phyloP scores from a whole-genome alignment of 1,140 invertebrate species.

The Anthonomus grandis region DNA sequence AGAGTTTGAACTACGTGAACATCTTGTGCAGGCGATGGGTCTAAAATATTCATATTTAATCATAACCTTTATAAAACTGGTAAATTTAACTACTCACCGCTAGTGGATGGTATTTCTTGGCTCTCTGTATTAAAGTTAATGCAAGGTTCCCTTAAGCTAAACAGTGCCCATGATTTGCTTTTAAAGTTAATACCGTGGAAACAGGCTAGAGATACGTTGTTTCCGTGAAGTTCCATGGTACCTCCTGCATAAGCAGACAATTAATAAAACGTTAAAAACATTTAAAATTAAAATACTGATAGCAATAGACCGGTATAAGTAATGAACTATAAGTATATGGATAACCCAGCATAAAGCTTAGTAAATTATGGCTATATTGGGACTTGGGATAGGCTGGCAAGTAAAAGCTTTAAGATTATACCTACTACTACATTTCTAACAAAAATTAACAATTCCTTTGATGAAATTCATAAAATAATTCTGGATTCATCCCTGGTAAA shows the following conservation, averaged over 20 bases:
- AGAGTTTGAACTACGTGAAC: slow-evolving; percentile 82
- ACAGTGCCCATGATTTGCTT: slow-evolving; percentile 94
- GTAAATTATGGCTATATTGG: too few relatives aligned
- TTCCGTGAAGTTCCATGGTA: slow-evolving; percentile 85
- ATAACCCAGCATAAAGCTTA: too few relatives aligned
- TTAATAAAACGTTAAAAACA: neutral
- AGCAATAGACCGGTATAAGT: too few relatives aligned
- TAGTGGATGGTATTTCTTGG: slow-evolving; percentile 71
- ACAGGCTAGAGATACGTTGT: slow-evolving; percentile 91
- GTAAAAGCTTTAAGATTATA: too few relatives aligned
- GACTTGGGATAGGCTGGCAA: too few relatives aligned
- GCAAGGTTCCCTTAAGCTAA: slow-evolving; percentile 89
- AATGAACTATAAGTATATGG: too few relatives aligned
- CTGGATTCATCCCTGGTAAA: too few relatives aligned
- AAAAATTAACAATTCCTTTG: too few relatives aligned
- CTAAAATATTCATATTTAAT: too few relatives aligned
- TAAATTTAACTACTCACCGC: slow-evolving; percentile 50
- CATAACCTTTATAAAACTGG: slow-evolving; percentile 3
- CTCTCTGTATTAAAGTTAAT: slow-evolving; percentile 95
- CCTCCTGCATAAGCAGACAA: slow-evolving; percentile 67
- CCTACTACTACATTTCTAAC: too few relatives aligned
- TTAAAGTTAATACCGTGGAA: slow-evolving; percentile 98
- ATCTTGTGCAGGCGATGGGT: slow-evolving; percentile 47
- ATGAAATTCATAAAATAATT: too few relatives aligned
- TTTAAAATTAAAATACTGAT: too few relatives aligned